Conservation (phyloP, 2,113 vertebrate species). For the Otocyon megalotis region DNA sequence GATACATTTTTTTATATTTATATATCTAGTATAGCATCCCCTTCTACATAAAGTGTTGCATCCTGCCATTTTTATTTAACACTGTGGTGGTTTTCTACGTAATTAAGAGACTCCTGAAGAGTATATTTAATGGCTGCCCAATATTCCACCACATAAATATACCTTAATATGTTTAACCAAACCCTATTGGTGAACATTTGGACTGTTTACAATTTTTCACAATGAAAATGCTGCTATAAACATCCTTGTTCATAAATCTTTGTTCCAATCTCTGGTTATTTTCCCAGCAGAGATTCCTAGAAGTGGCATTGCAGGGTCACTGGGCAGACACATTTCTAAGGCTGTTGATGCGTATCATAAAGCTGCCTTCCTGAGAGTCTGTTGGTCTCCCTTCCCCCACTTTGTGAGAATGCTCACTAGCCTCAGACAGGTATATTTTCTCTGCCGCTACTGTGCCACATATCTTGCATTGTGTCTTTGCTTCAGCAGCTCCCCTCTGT, state of each 20-base stretch:
- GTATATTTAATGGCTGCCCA: conserved; percentile 35
- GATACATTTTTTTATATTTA: not conserved
- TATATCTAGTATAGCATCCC: not conserved
- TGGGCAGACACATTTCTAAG: not conserved
- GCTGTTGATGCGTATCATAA: not conserved
- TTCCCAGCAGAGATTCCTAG: conserved; percentile 73
- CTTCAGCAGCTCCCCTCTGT: not conserved
- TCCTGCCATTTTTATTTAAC: not conserved
- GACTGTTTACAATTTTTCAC: conserved; percentile 77
- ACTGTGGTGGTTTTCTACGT: not conserved
- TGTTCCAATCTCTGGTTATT: conserved; percentile 71
- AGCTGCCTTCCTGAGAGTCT: not conserved
- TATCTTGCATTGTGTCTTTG: not conserved
- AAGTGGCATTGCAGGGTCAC: conserved; percentile 57
- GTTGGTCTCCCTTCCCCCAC: rapidly evolving
- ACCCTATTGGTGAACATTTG: conserved; percentile 59
- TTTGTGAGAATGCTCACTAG: not conserved
- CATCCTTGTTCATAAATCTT: conserved; percentile 76
- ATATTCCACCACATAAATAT: conserved; percentile 70
- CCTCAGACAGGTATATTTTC: not conserved
- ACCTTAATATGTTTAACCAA: conserved; percentile 75
- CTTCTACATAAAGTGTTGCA: not conserved
- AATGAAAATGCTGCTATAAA: conserved; percentile 78
- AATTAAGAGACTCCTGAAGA: conserved; percentile 59
- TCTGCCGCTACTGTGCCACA: not conserved